A percentile compares a stretch with the other conserved stretches of the same genome.
Conservation (phyloP, 2,797 vertebrate species). For the Siniperca obscura region DNA sequence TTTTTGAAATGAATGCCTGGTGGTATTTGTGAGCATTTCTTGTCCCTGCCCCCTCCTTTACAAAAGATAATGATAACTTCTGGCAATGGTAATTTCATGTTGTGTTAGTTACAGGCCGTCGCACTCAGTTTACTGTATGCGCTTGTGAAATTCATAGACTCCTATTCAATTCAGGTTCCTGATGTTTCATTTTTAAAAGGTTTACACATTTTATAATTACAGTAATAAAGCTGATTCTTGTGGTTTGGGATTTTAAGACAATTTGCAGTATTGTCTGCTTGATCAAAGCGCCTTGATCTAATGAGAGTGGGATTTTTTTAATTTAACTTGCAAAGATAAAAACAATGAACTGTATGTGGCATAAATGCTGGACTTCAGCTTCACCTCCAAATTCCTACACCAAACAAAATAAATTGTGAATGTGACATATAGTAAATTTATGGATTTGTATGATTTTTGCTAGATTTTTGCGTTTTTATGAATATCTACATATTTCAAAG, state of each 20-base stretch:
- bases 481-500: background rate
- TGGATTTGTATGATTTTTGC: background rate
- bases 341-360: background rate
- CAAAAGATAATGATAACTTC: constrained; percentile 47
- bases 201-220: background rate
- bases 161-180: background rate
- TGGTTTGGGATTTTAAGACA: background rate
- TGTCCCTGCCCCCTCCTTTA: background rate
- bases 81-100: constrained; percentile 44
- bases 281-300: background rate
- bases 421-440: background rate
- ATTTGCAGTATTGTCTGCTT: background rate
- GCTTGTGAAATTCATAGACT: background rate
- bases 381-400: background rate
- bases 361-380: background rate
- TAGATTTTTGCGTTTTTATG: background rate
- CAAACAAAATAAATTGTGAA: background rate
- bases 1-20: constrained; percentile 16
- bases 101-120: constrained; percentile 20
- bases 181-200: background rate
- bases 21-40: background rate
- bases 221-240: background rate
- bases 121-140: background rate
- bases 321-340: background rate
- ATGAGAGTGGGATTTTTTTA: background rate